Percentiles rank a stretch among this genome's conserved stretches.
Conservation (phyloP, 2,113 vertebrate species). For the Tachuris rubrigastra region DNA sequence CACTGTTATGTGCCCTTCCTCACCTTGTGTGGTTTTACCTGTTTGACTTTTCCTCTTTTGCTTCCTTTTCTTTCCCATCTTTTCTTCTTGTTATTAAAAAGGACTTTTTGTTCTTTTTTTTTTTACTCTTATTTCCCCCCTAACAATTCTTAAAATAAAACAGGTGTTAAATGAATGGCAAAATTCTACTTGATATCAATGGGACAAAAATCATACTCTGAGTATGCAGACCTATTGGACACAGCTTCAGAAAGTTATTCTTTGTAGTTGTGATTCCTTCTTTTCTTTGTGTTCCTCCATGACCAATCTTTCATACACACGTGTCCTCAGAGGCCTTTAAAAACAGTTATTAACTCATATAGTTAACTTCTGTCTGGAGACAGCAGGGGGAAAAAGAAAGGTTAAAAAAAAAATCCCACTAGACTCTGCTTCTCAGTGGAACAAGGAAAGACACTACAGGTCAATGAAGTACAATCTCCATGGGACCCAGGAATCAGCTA, state of each 20-base stretch:
- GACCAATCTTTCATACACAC: neutral
- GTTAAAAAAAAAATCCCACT: fast-evolving
- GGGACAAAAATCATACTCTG: neutral
- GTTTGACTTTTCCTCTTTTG: neutral
- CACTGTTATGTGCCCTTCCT: neutral
- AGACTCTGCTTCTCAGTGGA: neutral
- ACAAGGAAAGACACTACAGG: neutral
- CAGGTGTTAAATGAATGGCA: neutral
- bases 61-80: neutral
- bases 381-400: fast-evolving
- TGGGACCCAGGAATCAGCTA: neutral
- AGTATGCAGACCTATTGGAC: neutral
- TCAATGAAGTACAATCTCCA: neutral
- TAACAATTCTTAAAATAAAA: neutral
- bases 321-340: neutral
- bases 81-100: neutral
- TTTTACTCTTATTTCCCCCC: neutral
- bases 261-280: neutral
- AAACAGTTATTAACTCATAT: neutral
- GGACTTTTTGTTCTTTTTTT: neutral
- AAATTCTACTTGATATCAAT: neutral
- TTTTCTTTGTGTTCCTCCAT: neutral
- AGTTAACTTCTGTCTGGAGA: neutral
- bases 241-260: neutral
- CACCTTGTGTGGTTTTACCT: neutral